Conservation (phyloP, 2,113 vertebrate species). For the Emberiza fucata region DNA sequence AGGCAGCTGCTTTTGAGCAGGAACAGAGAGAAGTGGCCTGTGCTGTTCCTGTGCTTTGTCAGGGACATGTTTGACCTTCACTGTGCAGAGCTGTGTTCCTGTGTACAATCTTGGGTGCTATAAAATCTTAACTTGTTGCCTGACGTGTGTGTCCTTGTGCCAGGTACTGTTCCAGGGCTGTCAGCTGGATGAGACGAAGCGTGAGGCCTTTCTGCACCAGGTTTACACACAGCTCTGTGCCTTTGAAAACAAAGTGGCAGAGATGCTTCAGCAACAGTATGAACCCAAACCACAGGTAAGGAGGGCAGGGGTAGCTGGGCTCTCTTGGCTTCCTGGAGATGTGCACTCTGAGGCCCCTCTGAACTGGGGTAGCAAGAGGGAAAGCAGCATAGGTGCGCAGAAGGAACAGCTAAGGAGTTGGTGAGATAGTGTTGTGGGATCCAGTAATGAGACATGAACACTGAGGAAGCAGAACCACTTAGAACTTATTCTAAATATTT, state of each 20-base stretch:
- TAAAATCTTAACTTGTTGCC: not conserved
- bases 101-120: not conserved
- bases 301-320: not conserved
- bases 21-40: not conserved
- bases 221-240: constrained; percentile 89
- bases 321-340: not conserved
- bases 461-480: not conserved
- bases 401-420: not conserved
- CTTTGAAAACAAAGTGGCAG: constrained; percentile 93
- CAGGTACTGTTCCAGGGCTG: constrained; percentile 96
- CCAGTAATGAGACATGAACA: not conserved
- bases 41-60: not conserved
- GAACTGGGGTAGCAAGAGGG: not conserved
- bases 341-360: not conserved
- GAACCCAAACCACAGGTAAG: constrained; percentile 77
- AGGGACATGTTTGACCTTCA: not conserved
- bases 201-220: constrained; percentile 84
- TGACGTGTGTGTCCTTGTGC: not conserved
- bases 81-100: not conserved
- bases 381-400: not conserved
- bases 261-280: constrained; percentile 89
- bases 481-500: not conserved
- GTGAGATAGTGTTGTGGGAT: not conserved
- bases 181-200: constrained; percentile 83
- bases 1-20: not conserved